Base-by-base conservation (phyloP, 2,888 invertebrate species). In the Cremastinae sp. region DNA sequence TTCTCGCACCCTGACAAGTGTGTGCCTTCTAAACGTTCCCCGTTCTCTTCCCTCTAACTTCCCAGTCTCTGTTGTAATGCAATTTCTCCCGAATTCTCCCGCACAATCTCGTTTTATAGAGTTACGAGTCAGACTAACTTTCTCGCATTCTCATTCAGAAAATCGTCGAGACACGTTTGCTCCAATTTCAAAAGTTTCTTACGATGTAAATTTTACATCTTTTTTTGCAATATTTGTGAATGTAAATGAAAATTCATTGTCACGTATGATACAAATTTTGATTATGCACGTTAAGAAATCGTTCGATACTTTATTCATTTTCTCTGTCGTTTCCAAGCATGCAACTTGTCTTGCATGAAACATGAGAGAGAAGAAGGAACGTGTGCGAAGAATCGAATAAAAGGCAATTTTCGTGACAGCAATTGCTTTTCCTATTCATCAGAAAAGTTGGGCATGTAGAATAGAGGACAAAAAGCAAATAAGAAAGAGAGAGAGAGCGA, bases 1-100 rank as follows among this genome's bases (percentile, higher is more conserved):
- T 87, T 80, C 83, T 81, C 82, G 80, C 80, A 80, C 83, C 55
- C 58, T 73, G 69, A 76, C 76, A 73, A 73, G 73, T 73, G 69
- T 39, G 35, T 22, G 53, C 28, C 18, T n/a, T 43, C 10, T 28
- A 28, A 28, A 28, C 28, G 28, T 28, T 28, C 28, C 45, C 22
- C 51, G 22, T n/a, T 9, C 59, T 28, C 80, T 80, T 75, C 53
- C 55, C 51, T 35, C 18, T 16, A 47, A 43, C 2, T 22, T 28
- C 16, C 35, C 56, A 37, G 37, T 51, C 64, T 61, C 61, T 2
- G 16, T 16, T 20, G 14, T 41, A 41, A 39, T 55, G 47, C 20
- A 51, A 62, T 61, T 56, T 47, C 74, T 43, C 56, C 28, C 14
- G 56, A 47, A 49, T 18, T 59, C n/a, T 69, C 59, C 51, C 59